A percentile compares a stretch with the other conserved stretches of the same genome.
Conservation (phyloP, 2,797 vertebrate species). For the Peromyscus aztecus region DNA sequence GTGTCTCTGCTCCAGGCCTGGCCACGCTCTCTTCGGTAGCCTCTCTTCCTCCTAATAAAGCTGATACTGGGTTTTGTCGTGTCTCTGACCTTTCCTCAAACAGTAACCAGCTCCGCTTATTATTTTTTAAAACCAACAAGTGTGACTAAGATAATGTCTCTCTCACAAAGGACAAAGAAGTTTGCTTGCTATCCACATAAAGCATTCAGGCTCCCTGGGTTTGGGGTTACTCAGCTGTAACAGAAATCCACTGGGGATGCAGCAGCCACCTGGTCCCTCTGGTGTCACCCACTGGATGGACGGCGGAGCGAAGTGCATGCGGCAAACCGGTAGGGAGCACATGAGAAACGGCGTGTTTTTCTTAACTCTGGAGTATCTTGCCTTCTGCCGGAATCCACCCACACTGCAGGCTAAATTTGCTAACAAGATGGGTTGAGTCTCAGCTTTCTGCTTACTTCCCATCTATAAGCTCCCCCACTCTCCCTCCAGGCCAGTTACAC, state of each 20-base stretch:
- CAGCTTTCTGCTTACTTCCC: no score
- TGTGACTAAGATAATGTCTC: background rate
- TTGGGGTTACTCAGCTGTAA: background rate
- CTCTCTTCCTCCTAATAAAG: no score
- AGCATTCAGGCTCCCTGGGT: background rate
- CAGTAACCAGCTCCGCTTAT: no score
- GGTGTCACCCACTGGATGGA: background rate
- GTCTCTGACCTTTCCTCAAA: no score
- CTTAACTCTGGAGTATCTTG: background rate
- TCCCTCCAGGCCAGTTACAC: background rate
- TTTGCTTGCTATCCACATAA: background rate
- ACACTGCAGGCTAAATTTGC: background rate
- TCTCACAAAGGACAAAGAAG: background rate
- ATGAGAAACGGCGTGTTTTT: background rate
- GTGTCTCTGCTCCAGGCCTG: no score
- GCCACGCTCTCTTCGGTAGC: no score
- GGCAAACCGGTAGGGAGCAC: background rate
- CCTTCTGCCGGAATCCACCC: slow-evolving; percentile 1
- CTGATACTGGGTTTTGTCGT: no score
- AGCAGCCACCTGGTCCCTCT: background rate
- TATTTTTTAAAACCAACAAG: no score
- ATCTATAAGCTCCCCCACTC: background rate
- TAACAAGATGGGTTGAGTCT: background rate
- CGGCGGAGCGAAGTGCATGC: background rate
- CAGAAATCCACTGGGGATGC: background rate